Conservation (phyloP, 2,797 vertebrate genomes). For the Borostomias antarcticus region DNA sequence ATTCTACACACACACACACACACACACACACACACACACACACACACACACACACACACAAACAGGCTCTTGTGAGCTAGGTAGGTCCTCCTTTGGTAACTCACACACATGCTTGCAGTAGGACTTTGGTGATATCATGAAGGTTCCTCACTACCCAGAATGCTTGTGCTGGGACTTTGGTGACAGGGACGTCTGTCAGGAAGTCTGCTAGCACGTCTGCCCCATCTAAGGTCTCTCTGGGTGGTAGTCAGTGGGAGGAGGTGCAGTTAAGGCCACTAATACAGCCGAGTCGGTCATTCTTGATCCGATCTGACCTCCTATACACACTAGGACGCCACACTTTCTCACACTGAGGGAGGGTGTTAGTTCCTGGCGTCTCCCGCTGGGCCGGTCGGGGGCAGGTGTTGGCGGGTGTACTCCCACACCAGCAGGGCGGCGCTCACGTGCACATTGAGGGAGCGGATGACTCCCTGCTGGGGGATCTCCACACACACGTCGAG, state of each 20-base stretch:
- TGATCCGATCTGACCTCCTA: too few species aligned
- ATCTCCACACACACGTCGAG: constrained; percentile 96
- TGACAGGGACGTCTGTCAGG: too few species aligned
- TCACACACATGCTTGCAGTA: background rate
- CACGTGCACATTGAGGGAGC: constrained; percentile 95
- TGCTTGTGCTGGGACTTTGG: too few species aligned
- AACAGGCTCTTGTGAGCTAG: background rate
- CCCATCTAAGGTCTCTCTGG: too few species aligned
- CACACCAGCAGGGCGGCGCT: constrained; percentile 95
- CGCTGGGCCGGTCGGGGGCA: constrained; percentile 33
- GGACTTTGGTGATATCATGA: too few species aligned
- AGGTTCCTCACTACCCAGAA: too few species aligned
- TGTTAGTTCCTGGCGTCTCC: background rate
- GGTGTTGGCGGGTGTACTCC: constrained; percentile 92
- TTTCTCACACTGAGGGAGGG: background rate
- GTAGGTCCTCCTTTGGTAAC: background rate
- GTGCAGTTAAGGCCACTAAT: too few species aligned
- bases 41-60: background rate
- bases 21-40: background rate
- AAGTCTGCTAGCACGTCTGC: too few species aligned
- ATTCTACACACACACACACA: background rate
- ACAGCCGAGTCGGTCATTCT: too few species aligned
- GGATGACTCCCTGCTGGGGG: constrained; percentile 91
- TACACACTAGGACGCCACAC: too few species aligned
- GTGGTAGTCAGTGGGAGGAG: too few species aligned